These are phyloP conservation scores for Abrostola tripartita DNA, from an alignment of 2,888 invertebrate species.

Conservation along the genomic window DNA sequence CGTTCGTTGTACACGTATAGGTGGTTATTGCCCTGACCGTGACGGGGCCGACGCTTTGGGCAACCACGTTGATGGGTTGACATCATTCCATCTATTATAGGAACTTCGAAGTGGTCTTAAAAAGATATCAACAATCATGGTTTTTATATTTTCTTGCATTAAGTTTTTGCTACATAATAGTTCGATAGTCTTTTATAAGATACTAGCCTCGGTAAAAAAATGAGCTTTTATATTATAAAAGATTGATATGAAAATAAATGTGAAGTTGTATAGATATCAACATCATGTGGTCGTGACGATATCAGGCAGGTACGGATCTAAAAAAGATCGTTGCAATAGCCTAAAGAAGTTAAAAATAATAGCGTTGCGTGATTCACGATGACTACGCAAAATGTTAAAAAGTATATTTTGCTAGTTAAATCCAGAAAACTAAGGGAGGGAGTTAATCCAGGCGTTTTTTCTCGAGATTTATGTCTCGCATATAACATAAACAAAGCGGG, in stretches of 20 bases:
- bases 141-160: background rate
- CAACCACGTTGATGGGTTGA: constrained; percentile 46
- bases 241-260: background rate
- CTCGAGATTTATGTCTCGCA: constrained; percentile 10
- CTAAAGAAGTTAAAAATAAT: constrained; percentile 4
- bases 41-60: constrained; percentile 49
- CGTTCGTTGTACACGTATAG: constrained; percentile 57
- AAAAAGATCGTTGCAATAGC: background rate
- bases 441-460: background rate
- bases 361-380: background rate
- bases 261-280: background rate
- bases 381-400: constrained; percentile 3
- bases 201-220: background rate
- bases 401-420: constrained; percentile 4
- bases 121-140: constrained; percentile 14
- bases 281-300: background rate
- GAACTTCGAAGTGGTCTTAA: constrained; percentile 11
- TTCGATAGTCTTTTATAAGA: too few relatives aligned
- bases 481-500: constrained; percentile 42
- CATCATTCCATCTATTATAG: constrained; percentile 39
- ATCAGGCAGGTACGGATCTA: background rate
- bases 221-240: background rate
- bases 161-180: background rate
- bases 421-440: constrained; percentile 17
- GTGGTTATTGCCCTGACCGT: constrained; percentile 67